Evolutionary conservation across 2,797 vertebrate genomes (phyloP).

Genomic region (Enteromius afrohamiltoni): DNA sequence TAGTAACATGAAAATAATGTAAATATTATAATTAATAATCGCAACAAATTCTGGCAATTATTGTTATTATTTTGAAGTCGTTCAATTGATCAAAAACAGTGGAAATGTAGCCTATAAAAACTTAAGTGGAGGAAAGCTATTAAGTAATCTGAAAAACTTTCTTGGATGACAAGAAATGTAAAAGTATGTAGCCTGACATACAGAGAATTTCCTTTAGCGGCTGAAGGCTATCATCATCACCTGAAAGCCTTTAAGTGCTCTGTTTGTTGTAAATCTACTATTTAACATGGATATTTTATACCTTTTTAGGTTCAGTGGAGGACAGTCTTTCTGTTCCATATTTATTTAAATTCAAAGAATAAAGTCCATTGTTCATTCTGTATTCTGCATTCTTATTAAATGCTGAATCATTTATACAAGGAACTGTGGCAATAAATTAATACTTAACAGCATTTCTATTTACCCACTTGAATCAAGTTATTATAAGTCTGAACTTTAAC

Average conservation of each 20-base stretch:
- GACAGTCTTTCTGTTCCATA: neutral
- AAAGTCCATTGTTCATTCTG: slow-evolving; percentile 32
- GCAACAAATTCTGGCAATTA: no score
- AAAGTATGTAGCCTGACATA: neutral
- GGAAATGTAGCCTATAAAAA: no score
- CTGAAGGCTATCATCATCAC: neutral
- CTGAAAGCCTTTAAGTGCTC: neutral
- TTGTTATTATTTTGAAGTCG: no score
- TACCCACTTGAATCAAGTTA: slow-evolving; percentile 38
- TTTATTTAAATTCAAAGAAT: slow-evolving; percentile 36
- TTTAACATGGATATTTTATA: neutral
- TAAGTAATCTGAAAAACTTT: no score
- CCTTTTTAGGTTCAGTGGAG: slow-evolving; percentile 8
- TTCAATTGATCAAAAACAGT: no score
- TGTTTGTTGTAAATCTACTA: neutral
- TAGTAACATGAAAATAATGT: no score
- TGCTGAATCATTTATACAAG: slow-evolving; percentile 42
- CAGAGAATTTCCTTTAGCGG: neutral
- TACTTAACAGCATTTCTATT: slow-evolving; percentile 52
- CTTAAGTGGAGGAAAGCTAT: no score
- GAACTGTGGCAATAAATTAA: slow-evolving; percentile 45
- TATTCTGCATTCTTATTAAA: slow-evolving; percentile 19
- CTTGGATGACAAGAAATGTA: neutral
- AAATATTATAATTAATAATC: no score
- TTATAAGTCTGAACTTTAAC: slow-evolving; percentile 36